Conservation (phyloP, 2,797 vertebrate genomes). For the Vireo griseus region DNA sequence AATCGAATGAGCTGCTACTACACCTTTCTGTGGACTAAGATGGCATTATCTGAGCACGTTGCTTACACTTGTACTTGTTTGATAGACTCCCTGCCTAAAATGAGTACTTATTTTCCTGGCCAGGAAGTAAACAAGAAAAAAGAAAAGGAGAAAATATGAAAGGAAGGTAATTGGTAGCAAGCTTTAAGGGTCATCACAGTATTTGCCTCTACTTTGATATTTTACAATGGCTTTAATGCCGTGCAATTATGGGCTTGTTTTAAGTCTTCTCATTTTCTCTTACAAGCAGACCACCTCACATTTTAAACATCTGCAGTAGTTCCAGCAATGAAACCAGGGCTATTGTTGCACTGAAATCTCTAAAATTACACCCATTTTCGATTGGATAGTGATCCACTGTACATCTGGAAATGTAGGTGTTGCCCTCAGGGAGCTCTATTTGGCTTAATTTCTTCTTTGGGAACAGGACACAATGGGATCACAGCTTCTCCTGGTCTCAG, state of each 20-base stretch:
- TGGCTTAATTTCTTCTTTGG: neutral
- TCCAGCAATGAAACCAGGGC: neutral
- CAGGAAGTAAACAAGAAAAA: neutral
- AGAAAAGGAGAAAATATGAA: neutral
- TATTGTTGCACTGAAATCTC: neutral
- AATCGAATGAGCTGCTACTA: neutral
- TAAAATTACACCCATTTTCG: constrained; percentile 5
- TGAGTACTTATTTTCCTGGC: neutral
- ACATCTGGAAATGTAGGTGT: neutral
- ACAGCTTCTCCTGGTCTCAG: constrained; percentile 24
- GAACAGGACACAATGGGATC: neutral
- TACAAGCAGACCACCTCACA: neutral
- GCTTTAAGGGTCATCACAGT: neutral
- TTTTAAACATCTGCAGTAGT: neutral
- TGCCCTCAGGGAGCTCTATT: neutral
- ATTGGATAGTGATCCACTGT: neutral
- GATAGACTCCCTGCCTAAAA: neutral
- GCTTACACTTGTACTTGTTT: neutral
- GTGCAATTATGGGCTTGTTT: neutral
- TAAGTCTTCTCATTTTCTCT: neutral
- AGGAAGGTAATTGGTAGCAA: neutral
- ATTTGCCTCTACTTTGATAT: neutral
- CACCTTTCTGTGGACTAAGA: neutral
- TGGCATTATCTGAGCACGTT: neutral
- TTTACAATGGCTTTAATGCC: neutral